Base-by-base conservation (phyloP, 2,797 vertebrate species). In the Coendou prehensilis region DNA sequence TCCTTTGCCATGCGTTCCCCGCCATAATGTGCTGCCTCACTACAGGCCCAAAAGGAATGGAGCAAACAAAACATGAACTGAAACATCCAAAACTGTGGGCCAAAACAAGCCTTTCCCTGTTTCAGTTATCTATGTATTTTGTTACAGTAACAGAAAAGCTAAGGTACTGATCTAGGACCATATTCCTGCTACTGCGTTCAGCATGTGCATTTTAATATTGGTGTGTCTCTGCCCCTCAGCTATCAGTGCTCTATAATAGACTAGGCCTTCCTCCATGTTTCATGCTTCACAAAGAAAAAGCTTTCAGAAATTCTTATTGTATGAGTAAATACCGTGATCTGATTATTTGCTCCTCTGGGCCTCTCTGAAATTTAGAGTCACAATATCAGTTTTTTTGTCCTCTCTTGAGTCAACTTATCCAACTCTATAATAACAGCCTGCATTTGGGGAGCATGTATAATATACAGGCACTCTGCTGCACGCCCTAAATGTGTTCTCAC, bases 291-390 rank as follows among this genome's bases (percentile, higher is more conserved):
- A 47, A 85, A 83, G 61, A 75, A 67, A 94, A 95, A 23, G 7
- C 47, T 93, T 86, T 91, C 3, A 20, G 67, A 90, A 89, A 76
- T 67, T 47, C n/a, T 94, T 89, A 54, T 69, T 71, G 63, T 1
- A 7, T 37, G 52, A 90, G 8, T 59, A 2, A 95, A 87, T 2
- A 10, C 37, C n/a, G 0, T 33, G 15, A 37, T 81, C 87, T 79
- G 17, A 94, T 89, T 63, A 50, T 90, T 69, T 67, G 69, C 41
- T 89, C 30, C 91, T 89, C 10, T 15, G 52, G 45, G 45, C 26
- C 54, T 50, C 67, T 94, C 83, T 89, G 50, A 96, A 95, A 75
- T 87, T 78, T 89, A 61, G 10, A 52, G 11, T 79, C 80, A 67
- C 28, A 78, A 3, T 73, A 45, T 67, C 54, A 76, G 50, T 30